Percentiles rank a stretch among this genome's conserved stretches.
Evolutionary conservation across 2,888 invertebrate species (phyloP).

Genomic region (Steinernema scapterisci): DNA sequence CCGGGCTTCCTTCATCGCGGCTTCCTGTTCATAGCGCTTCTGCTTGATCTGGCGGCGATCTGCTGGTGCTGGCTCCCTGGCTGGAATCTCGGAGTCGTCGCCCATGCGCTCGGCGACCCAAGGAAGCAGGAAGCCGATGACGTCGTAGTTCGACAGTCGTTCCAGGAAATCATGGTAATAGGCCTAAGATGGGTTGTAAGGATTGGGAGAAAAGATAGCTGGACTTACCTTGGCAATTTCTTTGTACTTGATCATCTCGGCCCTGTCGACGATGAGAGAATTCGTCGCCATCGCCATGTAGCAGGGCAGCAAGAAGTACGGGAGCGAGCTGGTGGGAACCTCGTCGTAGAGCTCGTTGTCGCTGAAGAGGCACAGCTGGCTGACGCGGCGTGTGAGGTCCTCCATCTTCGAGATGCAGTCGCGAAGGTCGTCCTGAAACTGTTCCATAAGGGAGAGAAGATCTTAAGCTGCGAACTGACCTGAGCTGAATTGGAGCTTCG

Average conservation of each 20-base stretch:
- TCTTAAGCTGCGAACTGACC: neutral
- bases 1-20: constrained; percentile 39
- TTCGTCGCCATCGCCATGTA: constrained; percentile 52
- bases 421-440: constrained; percentile 36
- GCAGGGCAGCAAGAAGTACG: constrained; percentile 55
- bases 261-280: constrained; percentile 37
- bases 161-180: constrained; percentile 55
- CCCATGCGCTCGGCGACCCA: constrained; percentile 47
- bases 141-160: constrained; percentile 44
- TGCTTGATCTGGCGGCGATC: constrained; percentile 39
- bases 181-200: constrained; percentile 37
- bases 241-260: constrained; percentile 40
- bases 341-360: constrained; percentile 45
- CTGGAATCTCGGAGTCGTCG: neutral
- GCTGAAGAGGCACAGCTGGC: constrained; percentile 49
- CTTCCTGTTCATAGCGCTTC: constrained; percentile 33
- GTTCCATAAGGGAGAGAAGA: neutral
- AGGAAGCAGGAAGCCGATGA: constrained; percentile 48
- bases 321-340: constrained; percentile 50
- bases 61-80: constrained; percentile 13
- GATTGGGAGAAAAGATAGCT: neutral
- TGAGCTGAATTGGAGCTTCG: neutral
- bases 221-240: constrained; percentile 40
- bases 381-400: constrained; percentile 43
- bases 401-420: constrained; percentile 43